phyloP scores from a whole-genome alignment of 1,140 invertebrate species.

The Orius laevigatus region DNA sequence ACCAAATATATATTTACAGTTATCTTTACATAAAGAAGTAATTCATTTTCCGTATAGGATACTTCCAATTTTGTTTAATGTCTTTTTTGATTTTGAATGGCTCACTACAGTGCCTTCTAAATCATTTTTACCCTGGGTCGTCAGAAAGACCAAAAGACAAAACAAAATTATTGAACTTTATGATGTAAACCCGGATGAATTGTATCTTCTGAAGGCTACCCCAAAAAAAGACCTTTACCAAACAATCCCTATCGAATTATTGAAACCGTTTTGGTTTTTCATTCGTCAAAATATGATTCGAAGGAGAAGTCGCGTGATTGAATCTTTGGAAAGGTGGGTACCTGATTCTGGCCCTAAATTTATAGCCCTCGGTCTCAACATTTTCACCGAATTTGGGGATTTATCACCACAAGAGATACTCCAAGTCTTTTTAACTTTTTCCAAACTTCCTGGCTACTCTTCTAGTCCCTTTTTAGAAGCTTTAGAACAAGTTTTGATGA shows the following conservation, averaged over 20 bases:
- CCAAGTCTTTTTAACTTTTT: constrained; percentile 27
- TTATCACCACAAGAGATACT: constrained; percentile 26
- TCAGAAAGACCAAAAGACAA: neutral
- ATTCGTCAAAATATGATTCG: neutral
- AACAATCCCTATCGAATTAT: neutral
- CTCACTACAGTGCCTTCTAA: neutral
- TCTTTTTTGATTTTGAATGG: constrained; percentile 13
- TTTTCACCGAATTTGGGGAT: constrained; percentile 30
- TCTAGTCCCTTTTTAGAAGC: constrained; percentile 22
- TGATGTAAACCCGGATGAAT: neutral
- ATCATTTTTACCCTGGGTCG: constrained; percentile 13
- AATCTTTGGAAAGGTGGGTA: constrained; percentile 26
- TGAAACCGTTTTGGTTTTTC: constrained; percentile 14
- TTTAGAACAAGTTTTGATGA: constrained; percentile 17
- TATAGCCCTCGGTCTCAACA: constrained; percentile 26
- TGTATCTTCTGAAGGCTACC: constrained; percentile 8
- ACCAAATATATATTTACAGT: constrained; percentile 7
- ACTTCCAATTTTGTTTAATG: neutral
- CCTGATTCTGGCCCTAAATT: constrained; percentile 31
- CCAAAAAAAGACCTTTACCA: constrained; percentile 12
- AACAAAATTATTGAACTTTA: neutral
- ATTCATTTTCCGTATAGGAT: neutral
- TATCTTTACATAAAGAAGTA: neutral
- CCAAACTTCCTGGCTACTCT: constrained; percentile 28
- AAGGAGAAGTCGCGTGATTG: neutral